Conservation (phyloP, 2,113 vertebrate genomes). For the Oenanthe melanoleuca region DNA sequence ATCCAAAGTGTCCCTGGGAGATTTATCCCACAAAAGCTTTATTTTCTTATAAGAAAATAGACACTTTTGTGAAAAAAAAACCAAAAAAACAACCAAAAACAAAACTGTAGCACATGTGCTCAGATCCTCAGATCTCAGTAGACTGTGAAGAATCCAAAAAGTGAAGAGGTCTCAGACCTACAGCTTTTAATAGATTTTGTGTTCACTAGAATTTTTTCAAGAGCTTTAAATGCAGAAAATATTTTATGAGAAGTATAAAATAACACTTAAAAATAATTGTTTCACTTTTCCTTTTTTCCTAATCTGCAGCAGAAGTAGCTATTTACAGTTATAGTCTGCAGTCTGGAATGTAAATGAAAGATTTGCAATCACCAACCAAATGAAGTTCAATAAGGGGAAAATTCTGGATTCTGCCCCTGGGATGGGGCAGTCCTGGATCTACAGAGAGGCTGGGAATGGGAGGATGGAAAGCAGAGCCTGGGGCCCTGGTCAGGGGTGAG, state of each 20-base stretch:
- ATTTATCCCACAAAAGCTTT: neutral
- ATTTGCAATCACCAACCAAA: neutral
- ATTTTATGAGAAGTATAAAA: neutral
- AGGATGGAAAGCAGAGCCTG: neutral
- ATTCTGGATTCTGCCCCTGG: fast-evolving
- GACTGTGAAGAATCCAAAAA: neutral
- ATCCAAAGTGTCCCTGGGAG: neutral
- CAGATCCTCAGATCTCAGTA: neutral
- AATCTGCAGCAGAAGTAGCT: neutral
- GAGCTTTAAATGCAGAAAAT: neutral
- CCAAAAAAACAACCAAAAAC: neutral
- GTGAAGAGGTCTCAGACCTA: neutral
- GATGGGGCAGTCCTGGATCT: neutral
- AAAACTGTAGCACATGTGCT: neutral
- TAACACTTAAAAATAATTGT: neutral
- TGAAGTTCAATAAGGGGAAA: neutral
- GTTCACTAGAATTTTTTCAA: neutral
- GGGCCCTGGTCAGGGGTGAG: fast-evolving
- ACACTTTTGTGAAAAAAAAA: neutral
- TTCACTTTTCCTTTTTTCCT: neutral
- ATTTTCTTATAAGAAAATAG: neutral
- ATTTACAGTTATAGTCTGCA: neutral
- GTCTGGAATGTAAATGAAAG: neutral
- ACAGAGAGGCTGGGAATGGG: fast-evolving
- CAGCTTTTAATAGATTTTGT: neutral